Evolutionary conservation across 1,140 invertebrate species (phyloP).

Genomic region (Maconellicoccus hirsutus): DNA sequence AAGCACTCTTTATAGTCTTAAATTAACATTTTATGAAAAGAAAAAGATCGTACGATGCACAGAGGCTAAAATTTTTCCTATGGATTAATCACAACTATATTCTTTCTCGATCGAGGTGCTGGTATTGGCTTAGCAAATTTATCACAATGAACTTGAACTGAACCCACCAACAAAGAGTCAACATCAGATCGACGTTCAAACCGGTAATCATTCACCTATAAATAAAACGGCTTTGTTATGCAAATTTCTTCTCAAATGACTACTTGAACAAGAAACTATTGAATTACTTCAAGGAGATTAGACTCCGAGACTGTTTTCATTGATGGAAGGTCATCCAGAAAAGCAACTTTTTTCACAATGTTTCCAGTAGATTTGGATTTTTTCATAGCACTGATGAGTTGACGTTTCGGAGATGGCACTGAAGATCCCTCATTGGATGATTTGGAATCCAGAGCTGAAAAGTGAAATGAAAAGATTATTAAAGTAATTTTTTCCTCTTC

Average conservation of each 20-base stretch:
- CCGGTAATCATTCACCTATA: background rate
- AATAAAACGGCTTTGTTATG: background rate
- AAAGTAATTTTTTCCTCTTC: no score
- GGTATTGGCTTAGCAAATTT: background rate
- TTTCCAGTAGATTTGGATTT: constrained; percentile 5
- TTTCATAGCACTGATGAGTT: background rate
- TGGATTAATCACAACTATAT: background rate
- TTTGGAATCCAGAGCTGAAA: no score
- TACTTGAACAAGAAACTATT: background rate
- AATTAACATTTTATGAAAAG: background rate
- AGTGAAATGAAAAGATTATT: no score
- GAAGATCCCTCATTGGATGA: no score
- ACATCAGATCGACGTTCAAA: background rate
- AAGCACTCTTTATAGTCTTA: background rate
- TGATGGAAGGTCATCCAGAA: background rate
- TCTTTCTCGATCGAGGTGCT: background rate
- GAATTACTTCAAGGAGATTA: background rate
- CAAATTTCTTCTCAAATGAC: background rate
- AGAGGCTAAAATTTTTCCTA: background rate
- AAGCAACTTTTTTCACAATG: constrained; percentile 7
- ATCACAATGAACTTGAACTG: background rate
- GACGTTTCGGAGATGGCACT: background rate
- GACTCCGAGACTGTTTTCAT: background rate
- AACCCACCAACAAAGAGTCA: background rate
- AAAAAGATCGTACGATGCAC: no score